Evolutionary conservation across 1,140 invertebrate genomes (phyloP), one percentile per base, ranked within the genome.

Genomic region (Drosophila oshimai): DNA sequence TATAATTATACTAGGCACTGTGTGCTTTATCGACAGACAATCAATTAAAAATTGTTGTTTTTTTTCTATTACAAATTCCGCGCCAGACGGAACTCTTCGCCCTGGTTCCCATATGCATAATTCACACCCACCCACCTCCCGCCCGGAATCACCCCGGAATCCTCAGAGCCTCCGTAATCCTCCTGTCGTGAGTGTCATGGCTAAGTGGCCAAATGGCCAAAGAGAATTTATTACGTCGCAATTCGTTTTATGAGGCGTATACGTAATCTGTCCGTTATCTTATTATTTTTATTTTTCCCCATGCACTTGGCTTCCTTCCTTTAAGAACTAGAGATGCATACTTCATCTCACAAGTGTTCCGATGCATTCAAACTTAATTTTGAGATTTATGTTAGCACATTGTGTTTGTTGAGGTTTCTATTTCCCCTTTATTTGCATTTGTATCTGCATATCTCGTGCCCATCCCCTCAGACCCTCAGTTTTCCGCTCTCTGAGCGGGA

Each of bases 221-320:
- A 55, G n/a, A 24, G 49, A 44, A 68, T 68, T 68, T 68, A 68
- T 54, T 68, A 68, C 64, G 64, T 45, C 64, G 64, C 64, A 68
- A 53, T 68, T 54, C 58, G 61, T 64, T 65, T 65, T 65, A 65
- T 50, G 61, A 65, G 62, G 49, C 64, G 47, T 68, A 68, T 68
- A 68, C 64, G 64, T 68, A 68, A 68, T 68, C 62, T 44, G 36
- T 2, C n/a, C 12, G 47, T 37, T 69, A 68, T 68, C 64, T 68
- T 42, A 20, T 18, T 13, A 54, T 54, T 57, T 57, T 69, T 54
- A n/a, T n/a, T n/a, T n/a, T n/a, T n/a, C n/a, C 31, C 50, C 31
- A 41, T 69, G 64, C 64, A 70, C 65, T 24, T 28, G 9, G 31
- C 41, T 44, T 42, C 13, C 20, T 17, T 15, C 2, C 2, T 5